These are phyloP conservation scores for Disparrhopalites patrizii DNA, from an alignment of 2,888 invertebrate genomes.

Conservation along the genomic window DNA sequence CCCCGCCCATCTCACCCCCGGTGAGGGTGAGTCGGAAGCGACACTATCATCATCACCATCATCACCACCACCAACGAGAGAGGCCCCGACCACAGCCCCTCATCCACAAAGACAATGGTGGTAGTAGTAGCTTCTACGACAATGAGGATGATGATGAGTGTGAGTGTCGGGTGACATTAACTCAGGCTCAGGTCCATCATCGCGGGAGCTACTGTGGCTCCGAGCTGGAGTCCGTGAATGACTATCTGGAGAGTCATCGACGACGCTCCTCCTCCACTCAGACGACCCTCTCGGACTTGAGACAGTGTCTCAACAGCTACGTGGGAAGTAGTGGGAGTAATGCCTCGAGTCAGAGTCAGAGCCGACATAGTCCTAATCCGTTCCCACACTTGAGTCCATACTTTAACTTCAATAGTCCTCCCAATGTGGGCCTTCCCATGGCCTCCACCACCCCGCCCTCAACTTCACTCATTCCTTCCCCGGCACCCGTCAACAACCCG, in stretches of 20 bases:
- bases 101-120: neutral
- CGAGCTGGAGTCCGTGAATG: constrained; percentile 42
- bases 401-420: constrained; percentile 21
- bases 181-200: constrained; percentile 45
- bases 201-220: constrained; percentile 44
- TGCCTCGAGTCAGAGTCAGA: constrained; percentile 17
- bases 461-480: constrained; percentile 20
- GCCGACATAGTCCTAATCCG: constrained; percentile 12
- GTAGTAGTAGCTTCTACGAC: constrained; percentile 13
- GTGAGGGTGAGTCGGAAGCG: neutral
- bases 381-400: constrained; percentile 10
- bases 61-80: neutral
- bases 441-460: constrained; percentile 12
- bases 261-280: constrained; percentile 45
- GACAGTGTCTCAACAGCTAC: constrained; percentile 33
- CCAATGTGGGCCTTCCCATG: constrained; percentile 1
- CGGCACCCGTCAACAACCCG: neutral
- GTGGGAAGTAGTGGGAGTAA: constrained; percentile 12
- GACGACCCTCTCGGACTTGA: constrained; percentile 44
- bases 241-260: constrained; percentile 42
- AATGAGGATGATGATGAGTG: constrained; percentile 39
- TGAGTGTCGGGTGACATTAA: constrained; percentile 33
- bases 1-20: no score
- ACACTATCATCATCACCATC: neutral
- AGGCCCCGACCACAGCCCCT: neutral